Evolutionary conservation across 1,140 invertebrate genomes (phyloP), one percentile per base, ranked within the genome.

Genomic region (Drosophila repletoides): DNA sequence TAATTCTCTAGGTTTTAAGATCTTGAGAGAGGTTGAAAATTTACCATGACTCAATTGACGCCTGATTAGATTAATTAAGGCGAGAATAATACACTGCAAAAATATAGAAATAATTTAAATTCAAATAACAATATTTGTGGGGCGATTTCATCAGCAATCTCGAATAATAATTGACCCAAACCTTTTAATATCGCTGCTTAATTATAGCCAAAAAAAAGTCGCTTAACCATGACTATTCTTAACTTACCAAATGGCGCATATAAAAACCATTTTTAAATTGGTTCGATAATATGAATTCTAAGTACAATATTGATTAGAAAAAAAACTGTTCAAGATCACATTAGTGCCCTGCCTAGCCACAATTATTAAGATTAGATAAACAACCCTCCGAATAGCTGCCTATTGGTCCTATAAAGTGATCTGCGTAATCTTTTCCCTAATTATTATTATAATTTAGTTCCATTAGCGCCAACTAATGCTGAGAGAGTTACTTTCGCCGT

Each of bases 321-420:
- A 40, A 15, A 31, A 53, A 45, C 51, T 26, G 22, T 36, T 80
- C 55, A 72, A 81, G 55, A 73, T 84, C 69, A 56, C 36, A 71
- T 61, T 71, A 38, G 64, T 22, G 28, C 36, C 55, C 19, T 33
- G n/a, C 33, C 29, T 40, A 14, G 33, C 10, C 31, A 65, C 3
- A 19, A 5, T 19, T 40, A 40, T 21, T 34, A 17, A 15, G 52
- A 83, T 83, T 71, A 83, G 79, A 83, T 83, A 83, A 76, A 53
- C n/a, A n/a, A n/a, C 38, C 22, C 15, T 29, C 3, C 19, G 21
- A 12, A 21, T 15, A n/a, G n/a, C n/a, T 49, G 17, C 24, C 46
- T 36, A 12, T 24, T 15, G 14, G 26, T 1, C 15, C 14, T 5
- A 63, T 55, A 48, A 55, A 69, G 4, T 41, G 49, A 69, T 67